Evolutionary conservation across 2,888 invertebrate genomes (phyloP).

Genomic region (Oeneis ivallda): DNA sequence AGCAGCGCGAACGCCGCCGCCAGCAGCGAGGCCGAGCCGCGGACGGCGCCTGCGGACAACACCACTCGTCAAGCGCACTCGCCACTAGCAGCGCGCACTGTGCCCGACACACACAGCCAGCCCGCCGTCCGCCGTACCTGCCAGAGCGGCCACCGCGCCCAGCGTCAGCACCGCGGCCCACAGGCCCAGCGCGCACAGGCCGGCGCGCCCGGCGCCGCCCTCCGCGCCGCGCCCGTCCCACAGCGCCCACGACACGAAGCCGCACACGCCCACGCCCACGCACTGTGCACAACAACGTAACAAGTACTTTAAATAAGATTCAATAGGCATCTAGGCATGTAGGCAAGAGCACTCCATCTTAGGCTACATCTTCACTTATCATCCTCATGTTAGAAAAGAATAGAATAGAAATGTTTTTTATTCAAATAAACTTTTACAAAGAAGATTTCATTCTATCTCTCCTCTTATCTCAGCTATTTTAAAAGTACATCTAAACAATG

Average conservation of each 20-base stretch:
- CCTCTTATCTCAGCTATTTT: background rate
- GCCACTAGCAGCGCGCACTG: background rate
- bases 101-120: constrained; percentile 24
- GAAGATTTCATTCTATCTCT: too few species aligned
- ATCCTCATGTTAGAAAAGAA: too few species aligned
- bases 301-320: too few species aligned
- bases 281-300: constrained; percentile 45
- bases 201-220: constrained; percentile 61
- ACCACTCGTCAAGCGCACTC: background rate
- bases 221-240: constrained; percentile 64
- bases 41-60: constrained; percentile 49
- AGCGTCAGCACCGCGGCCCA: constrained; percentile 63
- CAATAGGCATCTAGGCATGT: too few species aligned
- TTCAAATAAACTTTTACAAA: too few species aligned
- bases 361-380: too few species aligned
- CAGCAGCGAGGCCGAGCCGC: constrained; percentile 59
- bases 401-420: too few species aligned
- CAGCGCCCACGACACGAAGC: constrained; percentile 66
- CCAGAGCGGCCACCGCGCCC: constrained; percentile 59
- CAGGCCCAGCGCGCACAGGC: constrained; percentile 58
- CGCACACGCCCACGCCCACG: constrained; percentile 60
- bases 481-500: too few species aligned
- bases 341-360: too few species aligned
- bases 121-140: too few species aligned
- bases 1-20: constrained; percentile 66